phyloP scores from a whole-genome alignment of 2,888 invertebrate species.

The Dione vanillae region DNA sequence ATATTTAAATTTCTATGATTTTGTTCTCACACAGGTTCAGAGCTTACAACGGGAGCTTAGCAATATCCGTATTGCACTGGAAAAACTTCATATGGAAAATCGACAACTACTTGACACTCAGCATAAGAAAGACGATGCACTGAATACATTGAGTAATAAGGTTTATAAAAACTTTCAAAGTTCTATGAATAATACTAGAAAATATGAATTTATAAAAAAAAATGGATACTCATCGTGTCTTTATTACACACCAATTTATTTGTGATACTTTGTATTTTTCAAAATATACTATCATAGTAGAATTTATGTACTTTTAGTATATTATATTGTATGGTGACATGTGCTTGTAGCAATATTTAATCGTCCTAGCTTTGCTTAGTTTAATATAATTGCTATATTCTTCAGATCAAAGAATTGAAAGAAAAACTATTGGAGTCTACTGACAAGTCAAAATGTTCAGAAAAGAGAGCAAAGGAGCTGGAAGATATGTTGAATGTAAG shows the following conservation, averaged over 20 bases:
- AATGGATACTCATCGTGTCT: too few species aligned
- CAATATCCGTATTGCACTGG: conserved; percentile 65
- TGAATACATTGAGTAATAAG: conserved; percentile 60
- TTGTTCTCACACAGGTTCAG: conserved; percentile 61
- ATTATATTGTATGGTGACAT: too few species aligned
- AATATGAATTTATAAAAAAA: too few species aligned
- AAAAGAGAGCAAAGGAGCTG: conserved; percentile 84
- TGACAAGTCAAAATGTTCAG: conserved; percentile 81
- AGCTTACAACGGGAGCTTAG: conserved; percentile 77
- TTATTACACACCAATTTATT: too few species aligned
- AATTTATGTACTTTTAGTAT: too few species aligned
- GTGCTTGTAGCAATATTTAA: not conserved
- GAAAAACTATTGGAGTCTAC: conserved; percentile 77
- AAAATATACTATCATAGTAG: not conserved
- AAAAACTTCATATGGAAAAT: conserved; percentile 70
- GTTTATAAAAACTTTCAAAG: conserved; percentile 52
- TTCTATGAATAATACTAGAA: too few species aligned
- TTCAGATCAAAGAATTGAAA: conserved; percentile 76
- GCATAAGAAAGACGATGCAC: conserved; percentile 60
- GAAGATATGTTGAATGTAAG: conserved; percentile 85
- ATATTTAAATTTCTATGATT: not conserved
- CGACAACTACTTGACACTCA: conserved; percentile 69
- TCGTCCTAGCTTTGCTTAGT: not conserved
- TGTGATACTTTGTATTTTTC: too few species aligned
- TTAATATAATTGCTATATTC: conserved; percentile 29